A percentile compares a stretch with the other conserved stretches of the same genome.
These are phyloP conservation scores for Stigmatopora argus DNA, from an alignment of 2,113 vertebrate genomes.

Conservation along the genomic window DNA sequence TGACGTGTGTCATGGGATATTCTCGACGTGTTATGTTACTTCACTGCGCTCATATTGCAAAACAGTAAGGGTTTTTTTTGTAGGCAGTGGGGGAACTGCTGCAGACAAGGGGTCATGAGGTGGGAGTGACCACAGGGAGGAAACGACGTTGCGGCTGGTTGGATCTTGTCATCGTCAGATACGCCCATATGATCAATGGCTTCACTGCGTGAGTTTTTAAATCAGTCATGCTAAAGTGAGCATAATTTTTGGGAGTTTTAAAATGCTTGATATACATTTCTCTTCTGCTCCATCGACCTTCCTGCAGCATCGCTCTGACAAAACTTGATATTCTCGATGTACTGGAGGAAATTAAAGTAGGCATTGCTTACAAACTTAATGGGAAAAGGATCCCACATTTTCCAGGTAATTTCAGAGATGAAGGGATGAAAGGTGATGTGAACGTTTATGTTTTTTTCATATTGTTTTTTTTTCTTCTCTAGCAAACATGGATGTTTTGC, in stretches of 20 bases:
- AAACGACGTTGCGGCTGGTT: slow-evolving; percentile 96
- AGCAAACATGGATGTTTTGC: slow-evolving; percentile 94
- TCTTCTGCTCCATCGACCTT: background rate
- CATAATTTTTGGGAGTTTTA: background rate
- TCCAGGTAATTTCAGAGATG: slow-evolving; percentile 74
- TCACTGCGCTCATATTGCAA: too few species aligned
- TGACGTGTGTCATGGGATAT: too few species aligned
- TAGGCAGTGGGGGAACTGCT: slow-evolving; percentile 88
- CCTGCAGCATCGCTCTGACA: slow-evolving; percentile 86
- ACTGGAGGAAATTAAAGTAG: slow-evolving; percentile 91
- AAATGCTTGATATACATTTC: background rate
- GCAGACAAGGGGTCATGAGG: slow-evolving; percentile 90
- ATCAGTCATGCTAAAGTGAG: slow-evolving; percentile 4
- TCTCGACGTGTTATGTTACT: too few species aligned
- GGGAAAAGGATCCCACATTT: slow-evolving; percentile 95
- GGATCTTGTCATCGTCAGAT: slow-evolving; percentile 90
- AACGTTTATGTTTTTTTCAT: background rate
- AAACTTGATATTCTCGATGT: slow-evolving; percentile 96
- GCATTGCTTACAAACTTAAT: slow-evolving; percentile 87
- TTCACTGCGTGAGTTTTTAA: slow-evolving; percentile 86
- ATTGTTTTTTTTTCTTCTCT: slow-evolving; percentile 1
- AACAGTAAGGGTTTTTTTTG: background rate
- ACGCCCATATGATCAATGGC: slow-evolving; percentile 96
- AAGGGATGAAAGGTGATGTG: background rate
- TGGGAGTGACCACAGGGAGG: slow-evolving; percentile 93